Base-by-base conservation (phyloP, 2,888 invertebrate genomes). In the Argyra leucocephala region DNA sequence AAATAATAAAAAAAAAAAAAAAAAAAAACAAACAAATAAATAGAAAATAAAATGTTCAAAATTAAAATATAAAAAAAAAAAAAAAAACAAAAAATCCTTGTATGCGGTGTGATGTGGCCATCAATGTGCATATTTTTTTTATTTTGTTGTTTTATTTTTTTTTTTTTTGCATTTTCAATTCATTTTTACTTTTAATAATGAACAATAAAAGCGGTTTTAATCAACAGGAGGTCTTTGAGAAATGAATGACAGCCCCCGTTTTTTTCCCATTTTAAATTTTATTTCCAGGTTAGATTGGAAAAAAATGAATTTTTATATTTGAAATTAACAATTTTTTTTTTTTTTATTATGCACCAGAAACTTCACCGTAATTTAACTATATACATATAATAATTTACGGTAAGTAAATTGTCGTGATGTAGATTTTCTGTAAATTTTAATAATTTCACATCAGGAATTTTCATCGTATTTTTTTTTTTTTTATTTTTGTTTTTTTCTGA, bases 221-320 rank as follows among this genome's bases (percentile, higher is more conserved):
- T 23, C 64, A 63, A 59, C 64, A 66, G 64, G 64, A 58, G 66
- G 64, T 66, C 64, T 26, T 62, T 62, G 57, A n/a, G n/a, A 26
- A 62, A 63, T 64, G 64, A 66, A 22, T 66, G 66, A 66, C 66
- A 64, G 66, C 66, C 64, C 64, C 66, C 64, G 64, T 64, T 66
- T 66, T 64, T 9, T 61, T n/a, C 31, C n/a, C 22, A 2, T 4
- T 31, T 31, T 31, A 31, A 2, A 6, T 31, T 31, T 6, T 7
- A n/a, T n/a, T n/a, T n/a, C n/a, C n/a, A n/a, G n/a, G n/a, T 18
- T 48, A 48, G 48, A 5, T 48, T 48, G 18, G 48, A 3, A 48
- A 48, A 48, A 48, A 48, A 48, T 48, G 48, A 18, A 18, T 48
- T 31, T 48, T n/a, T 48, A n/a, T 18, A 31, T 31, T 31, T 31